Base-by-base conservation (phyloP, 2,888 invertebrate genomes). In the Theretra japonica region DNA sequence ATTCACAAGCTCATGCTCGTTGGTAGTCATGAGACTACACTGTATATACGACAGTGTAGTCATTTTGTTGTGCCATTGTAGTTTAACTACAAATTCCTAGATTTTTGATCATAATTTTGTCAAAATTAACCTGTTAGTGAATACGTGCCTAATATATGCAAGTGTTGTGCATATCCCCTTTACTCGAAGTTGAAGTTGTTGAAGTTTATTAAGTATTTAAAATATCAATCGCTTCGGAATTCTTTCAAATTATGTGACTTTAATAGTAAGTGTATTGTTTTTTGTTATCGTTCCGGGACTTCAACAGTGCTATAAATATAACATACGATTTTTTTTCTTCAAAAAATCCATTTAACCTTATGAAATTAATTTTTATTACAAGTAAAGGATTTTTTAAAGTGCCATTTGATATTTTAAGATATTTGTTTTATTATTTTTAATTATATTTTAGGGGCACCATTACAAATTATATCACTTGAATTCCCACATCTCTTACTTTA, bases 41-140 rank as follows among this genome's bases (percentile, higher is more conserved):
- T 53, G 53, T 53, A 53, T 53, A 53, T 53, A 53, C 53, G 53
- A 53, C 53, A n/a, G 53, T 59, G 28, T 28, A 59, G 28, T 28
- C 28, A 19, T 59, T 28, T 25, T 17, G 7, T 21, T 25, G 21
- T 19, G 28, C 59, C 28, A 25, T 59, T 30, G 59, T 59, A 59
- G 59, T 28, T 58, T 28, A 28, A 59, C 17, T 59, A 28, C 59
- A 59, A 28, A 59, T 30, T 28, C 19, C 6, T 6, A 30, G 1
- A 19, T 28, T 28, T 58, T 59, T 5, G 17, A 19, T 25, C 6
- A 11, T 15, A 17, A 19, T 28, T 25, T 28, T 59, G 28, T n/a
- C 53, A 53, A 53, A 53, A 53, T 53, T 53, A 5, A 53, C 15
- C 53, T n/a, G 15, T 41, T 41, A 15, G 41, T 41, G 11, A n/a